Base-by-base conservation (phyloP, 2,797 vertebrate genomes). In the Mus minutoides region DNA sequence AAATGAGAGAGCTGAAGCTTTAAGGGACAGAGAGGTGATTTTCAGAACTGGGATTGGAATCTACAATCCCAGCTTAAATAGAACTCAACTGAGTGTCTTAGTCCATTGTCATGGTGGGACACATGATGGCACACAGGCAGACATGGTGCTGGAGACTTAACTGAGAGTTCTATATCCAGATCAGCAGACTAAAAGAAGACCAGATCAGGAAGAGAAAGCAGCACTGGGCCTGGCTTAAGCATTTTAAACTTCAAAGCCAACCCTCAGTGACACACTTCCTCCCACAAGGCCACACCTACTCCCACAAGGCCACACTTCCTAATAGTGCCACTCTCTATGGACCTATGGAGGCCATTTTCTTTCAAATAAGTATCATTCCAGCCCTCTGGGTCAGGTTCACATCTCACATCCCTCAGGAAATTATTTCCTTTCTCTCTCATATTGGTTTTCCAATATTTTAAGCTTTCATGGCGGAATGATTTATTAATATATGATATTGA, bases 401-500 rank as follows among this genome's bases (percentile, higher is more conserved):
- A 37, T 80, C 54, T 93, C 52, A 37, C 17, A 77, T 56, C 29
- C 12, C 67, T 86, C n/a, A n/a, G 69, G 54, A 91, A 92, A 82
- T 13, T 1, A 46, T 92, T 37, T 79, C 31, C 19, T 79, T 26
- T 84, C 14, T 88, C 11, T 90, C 54, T 17, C 40, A 37, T 73
- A 37, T 58, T 90, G 40, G 52, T 78, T 56, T 86, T n/a, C 29
- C 17, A 62, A 31, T 87, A 91, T 26, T 97, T 88, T 93, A 62
- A 88, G 79, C 58, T 64, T 87, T 34, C 4, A 6, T 88, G 40
- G 11, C n/a, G 49, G 11, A 8, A 31, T 71, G 87, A 92, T 8
- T 86, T 87, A 93, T 37, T 89, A 34, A 80, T 85, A 60, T 37
- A 56, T n/a, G 31, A 83, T 96, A 26, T 92, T 96, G 58, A 69